phyloP scores from a whole-genome alignment of 2,113 vertebrate genomes.

The Lamprotornis superbus region DNA sequence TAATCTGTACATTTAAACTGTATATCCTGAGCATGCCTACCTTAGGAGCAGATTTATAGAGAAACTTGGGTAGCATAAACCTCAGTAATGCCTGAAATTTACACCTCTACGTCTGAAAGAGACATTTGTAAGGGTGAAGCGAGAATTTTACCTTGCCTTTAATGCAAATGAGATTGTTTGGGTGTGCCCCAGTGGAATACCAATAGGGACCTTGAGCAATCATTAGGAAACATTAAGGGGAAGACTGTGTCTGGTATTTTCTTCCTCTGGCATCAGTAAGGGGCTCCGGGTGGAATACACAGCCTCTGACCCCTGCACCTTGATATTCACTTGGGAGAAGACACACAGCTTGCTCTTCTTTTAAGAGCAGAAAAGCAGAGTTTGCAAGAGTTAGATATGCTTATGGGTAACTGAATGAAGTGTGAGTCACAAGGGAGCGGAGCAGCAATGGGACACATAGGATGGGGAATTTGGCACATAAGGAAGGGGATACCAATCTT shows the following conservation, averaged over 20 bases:
- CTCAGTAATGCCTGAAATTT: not conserved
- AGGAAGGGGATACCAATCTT: not conserved
- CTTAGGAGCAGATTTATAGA: not conserved
- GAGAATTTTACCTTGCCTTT: not conserved
- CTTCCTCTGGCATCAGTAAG: not conserved
- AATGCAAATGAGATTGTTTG: not conserved
- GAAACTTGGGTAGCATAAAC: not conserved
- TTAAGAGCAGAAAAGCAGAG: not conserved
- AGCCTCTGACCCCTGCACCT: not conserved
- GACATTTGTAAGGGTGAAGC: not conserved
- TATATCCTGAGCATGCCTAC: not conserved
- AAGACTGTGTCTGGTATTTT: not conserved
- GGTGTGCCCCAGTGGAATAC: not conserved
- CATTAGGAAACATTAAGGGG: not conserved
- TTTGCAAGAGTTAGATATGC: not conserved
- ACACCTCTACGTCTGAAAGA: not conserved
- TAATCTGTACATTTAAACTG: not conserved
- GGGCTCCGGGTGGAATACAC: not conserved
- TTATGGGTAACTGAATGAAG: not conserved
- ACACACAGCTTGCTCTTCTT: not conserved
- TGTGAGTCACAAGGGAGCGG: not conserved
- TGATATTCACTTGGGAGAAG: not conserved
- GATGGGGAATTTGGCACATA: not conserved
- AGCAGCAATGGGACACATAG: not conserved
- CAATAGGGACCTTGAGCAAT: not conserved